Evolutionary conservation across 2,888 invertebrate genomes (phyloP).

Genomic region (Agriopis aurantiaria): DNA sequence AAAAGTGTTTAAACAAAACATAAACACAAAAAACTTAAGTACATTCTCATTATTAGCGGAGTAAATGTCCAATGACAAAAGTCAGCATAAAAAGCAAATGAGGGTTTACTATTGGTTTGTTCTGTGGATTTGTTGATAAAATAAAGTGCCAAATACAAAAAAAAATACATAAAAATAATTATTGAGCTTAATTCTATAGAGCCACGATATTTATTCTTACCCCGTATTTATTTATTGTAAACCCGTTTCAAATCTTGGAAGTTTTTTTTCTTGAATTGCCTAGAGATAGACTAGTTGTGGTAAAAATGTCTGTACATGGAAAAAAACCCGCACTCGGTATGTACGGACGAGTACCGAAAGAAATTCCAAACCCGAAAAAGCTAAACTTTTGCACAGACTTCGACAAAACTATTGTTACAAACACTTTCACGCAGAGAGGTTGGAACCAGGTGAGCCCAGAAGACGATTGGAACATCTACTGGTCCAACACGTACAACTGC

Average conservation of each 20-base stretch:
- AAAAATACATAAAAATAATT: constrained; percentile 1
- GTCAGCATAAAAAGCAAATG: neutral
- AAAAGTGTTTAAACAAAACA: no score
- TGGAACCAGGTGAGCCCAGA: constrained; percentile 94
- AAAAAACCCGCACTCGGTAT: constrained; percentile 90
- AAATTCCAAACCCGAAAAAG: constrained; percentile 87
- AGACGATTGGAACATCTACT: constrained; percentile 98
- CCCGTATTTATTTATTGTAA: no score
- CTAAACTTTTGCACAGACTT: constrained; percentile 65
- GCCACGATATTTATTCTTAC: constrained; percentile 13
- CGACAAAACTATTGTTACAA: constrained; percentile 64
- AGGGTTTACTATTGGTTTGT: neutral
- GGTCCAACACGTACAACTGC: constrained; percentile 96
- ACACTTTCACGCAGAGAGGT: constrained; percentile 60
- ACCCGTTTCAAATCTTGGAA: neutral
- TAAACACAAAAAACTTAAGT: neutral
- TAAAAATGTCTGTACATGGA: constrained; percentile 28
- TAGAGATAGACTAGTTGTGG: no score
- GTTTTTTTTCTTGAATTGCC: neutral
- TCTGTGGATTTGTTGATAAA: neutral
- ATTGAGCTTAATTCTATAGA: constrained; percentile 11
- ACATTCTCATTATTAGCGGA: neutral
- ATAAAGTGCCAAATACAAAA: constrained; percentile 20
- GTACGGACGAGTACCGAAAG: constrained; percentile 43
- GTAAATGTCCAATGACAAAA: neutral